phyloP scores from a whole-genome alignment of 2,888 invertebrate species.

The Catocala fraxini region DNA sequence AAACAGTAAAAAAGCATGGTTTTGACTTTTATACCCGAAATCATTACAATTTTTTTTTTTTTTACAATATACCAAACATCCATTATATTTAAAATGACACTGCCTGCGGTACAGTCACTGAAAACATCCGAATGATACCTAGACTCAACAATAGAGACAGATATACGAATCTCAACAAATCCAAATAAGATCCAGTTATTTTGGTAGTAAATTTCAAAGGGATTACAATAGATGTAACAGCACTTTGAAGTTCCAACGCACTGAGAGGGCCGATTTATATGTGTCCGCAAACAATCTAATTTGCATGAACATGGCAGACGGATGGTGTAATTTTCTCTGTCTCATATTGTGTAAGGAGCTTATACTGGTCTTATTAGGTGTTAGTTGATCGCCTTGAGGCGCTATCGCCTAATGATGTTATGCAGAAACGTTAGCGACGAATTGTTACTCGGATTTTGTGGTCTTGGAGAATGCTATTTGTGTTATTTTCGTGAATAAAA shows the following conservation, averaged over 20 bases:
- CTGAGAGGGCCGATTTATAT: slow-evolving; percentile 66
- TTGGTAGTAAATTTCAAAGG: slow-evolving; percentile 48
- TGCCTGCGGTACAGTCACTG: neutral
- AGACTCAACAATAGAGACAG: neutral
- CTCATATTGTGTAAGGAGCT: slow-evolving; percentile 65
- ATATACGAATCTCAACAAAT: slow-evolving; percentile 12
- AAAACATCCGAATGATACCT: neutral
- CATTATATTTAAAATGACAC: no score
- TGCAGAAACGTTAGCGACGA: slow-evolving; percentile 7
- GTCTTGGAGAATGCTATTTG: neutral
- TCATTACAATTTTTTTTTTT: no score
- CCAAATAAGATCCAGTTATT: slow-evolving; percentile 35
- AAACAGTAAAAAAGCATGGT: no score
- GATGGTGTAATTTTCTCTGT: slow-evolving; percentile 71
- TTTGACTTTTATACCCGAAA: no score
- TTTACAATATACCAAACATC: no score
- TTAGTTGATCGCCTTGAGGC: slow-evolving; percentile 46
- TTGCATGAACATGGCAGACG: slow-evolving; percentile 70
- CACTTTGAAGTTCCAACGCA: slow-evolving; percentile 57
- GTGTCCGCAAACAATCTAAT: slow-evolving; percentile 74
- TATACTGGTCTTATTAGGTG: slow-evolving; percentile 48
- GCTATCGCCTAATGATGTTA: slow-evolving; percentile 24
- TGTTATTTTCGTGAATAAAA: neutral
- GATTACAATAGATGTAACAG: slow-evolving; percentile 51
- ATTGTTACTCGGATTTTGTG: slow-evolving; percentile 7